A percentile compares a stretch with the other conserved stretches of the same genome.
These are phyloP conservation scores for Drosophila ogumai DNA, from an alignment of 1,140 invertebrate genomes.

Conservation along the genomic window DNA sequence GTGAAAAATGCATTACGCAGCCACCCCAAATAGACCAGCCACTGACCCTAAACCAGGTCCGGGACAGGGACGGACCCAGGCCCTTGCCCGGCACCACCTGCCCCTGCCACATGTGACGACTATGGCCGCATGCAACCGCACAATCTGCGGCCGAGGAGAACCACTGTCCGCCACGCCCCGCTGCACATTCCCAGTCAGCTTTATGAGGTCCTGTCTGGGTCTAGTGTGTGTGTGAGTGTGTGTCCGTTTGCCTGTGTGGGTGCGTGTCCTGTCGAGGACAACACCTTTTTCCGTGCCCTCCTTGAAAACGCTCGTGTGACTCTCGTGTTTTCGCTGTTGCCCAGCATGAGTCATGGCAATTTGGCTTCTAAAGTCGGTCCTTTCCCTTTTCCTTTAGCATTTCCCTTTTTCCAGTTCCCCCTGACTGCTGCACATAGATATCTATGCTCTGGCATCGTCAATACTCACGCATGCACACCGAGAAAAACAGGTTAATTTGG, in stretches of 20 bases:
- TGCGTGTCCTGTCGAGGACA: conserved; percentile 53
- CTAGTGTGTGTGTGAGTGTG: conserved; percentile 1
- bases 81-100: conserved; percentile 23
- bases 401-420: conserved; percentile 15
- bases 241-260: conserved; percentile 34
- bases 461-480: conserved; percentile 32
- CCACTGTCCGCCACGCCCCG: conserved; percentile 61
- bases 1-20: conserved; percentile 69
- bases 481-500: not conserved
- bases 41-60: conserved; percentile 56
- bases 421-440: conserved; percentile 25
- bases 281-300: conserved; percentile 63
- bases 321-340: conserved; percentile 32
- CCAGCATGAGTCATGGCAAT: conserved; percentile 64
- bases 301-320: conserved; percentile 45
- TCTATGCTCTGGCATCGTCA: conserved; percentile 47
- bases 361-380: conserved; percentile 49
- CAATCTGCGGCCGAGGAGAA: conserved; percentile 68
- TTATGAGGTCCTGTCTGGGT: conserved; percentile 51
- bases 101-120: conserved; percentile 53
- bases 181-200: conserved; percentile 69
- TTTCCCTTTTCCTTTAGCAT: conserved; percentile 22
- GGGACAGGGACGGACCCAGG: conserved; percentile 7
- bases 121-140: conserved; percentile 64
- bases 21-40: conserved; percentile 64